These are phyloP conservation scores for Heteromyza rotundicornis DNA, from an alignment of 2,888 invertebrate genomes.

Conservation along the genomic window DNA sequence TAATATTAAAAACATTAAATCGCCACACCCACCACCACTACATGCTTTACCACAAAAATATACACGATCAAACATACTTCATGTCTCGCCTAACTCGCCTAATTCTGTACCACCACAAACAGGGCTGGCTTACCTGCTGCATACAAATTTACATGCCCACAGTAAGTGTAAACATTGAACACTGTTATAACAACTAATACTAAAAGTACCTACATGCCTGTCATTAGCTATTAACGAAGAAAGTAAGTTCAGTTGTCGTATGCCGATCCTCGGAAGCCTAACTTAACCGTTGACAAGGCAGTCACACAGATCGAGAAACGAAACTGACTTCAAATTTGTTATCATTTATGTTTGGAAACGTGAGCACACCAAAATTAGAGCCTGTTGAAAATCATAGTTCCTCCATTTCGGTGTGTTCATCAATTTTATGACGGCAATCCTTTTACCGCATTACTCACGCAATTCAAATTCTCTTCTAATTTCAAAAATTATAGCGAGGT, in stretches of 20 bases:
- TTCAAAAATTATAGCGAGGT: conserved; percentile 73
- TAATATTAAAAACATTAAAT: not conserved
- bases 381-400: too few species aligned
- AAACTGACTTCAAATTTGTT: not conserved
- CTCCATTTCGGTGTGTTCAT: too few species aligned
- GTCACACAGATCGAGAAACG: not conserved
- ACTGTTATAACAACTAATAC: not conserved
- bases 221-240: too few species aligned
- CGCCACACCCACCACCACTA: conserved; percentile 6
- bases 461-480: too few species aligned
- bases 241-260: not conserved
- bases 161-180: conserved; percentile 65
- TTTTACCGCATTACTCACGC: too few species aligned
- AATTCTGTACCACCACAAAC: conserved; percentile 9
- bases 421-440: too few species aligned
- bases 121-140: conserved; percentile 70
- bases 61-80: conserved; percentile 34
- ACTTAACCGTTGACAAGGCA: not conserved
- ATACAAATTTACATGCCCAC: conserved; percentile 71
- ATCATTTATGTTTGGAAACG: too few species aligned
- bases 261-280: not conserved
- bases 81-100: conserved; percentile 18
- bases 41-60: conserved; percentile 28
- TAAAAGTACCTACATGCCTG: not conserved
- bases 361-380: too few species aligned